Percentiles rank a stretch among this genome's conserved stretches.
Conservation (phyloP, 2,797 vertebrate genomes). For the Neomorphus geoffroyi region DNA sequence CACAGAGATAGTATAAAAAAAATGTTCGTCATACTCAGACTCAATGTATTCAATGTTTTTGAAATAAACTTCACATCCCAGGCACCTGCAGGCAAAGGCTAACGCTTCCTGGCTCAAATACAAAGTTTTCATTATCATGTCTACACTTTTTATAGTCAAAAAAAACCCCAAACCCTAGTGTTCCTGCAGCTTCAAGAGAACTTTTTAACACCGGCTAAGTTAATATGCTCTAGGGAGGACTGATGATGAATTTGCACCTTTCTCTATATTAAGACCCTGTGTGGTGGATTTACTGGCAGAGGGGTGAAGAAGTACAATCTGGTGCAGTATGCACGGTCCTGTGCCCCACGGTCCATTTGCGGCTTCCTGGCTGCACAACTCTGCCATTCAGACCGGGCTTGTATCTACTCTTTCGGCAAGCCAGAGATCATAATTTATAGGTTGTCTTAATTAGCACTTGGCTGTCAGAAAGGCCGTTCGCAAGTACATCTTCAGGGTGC, state of each 20-base stretch:
- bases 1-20: not conserved
- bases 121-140: not conserved
- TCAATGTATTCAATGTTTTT: not conserved
- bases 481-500: not conserved
- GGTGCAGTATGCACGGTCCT: not conserved
- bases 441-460: not conserved
- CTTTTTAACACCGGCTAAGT: not conserved
- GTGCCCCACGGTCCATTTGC: not conserved
- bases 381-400: not conserved
- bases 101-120: not conserved
- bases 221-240: not conserved
- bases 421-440: not conserved
- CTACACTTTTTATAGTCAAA: not conserved
- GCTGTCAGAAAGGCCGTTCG: not conserved
- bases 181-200: not conserved
- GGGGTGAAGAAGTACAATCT: not conserved
- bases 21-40: not conserved
- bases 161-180: not conserved
- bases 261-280: not conserved
- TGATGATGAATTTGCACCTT: not conserved
- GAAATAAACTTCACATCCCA: not conserved
- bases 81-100: not conserved
- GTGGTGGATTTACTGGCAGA: not conserved
- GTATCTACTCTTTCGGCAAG: not conserved
- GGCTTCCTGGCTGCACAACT: not conserved